Evolutionary conservation across 2,888 invertebrate genomes (phyloP).

Genomic region (Petrolisthes cinctipes): DNA sequence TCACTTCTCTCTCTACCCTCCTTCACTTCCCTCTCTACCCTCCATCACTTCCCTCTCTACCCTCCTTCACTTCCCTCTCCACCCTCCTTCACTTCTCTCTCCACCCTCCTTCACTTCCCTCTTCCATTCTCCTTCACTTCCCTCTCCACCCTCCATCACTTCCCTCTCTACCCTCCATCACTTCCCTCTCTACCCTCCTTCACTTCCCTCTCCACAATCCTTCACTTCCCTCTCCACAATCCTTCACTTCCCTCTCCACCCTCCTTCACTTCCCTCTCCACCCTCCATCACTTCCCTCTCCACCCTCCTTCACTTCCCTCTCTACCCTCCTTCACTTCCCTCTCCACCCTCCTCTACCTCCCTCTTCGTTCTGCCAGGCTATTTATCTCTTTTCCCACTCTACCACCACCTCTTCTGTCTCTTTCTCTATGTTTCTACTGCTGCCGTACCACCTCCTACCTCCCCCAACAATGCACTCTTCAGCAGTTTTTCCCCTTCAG

Average conservation of each 20-base stretch:
- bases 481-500: neutral
- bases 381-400: neutral
- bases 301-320: neutral
- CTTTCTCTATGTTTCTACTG: neutral
- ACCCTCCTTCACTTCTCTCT: neutral
- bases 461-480: too few relatives aligned
- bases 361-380: neutral
- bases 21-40: neutral
- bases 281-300: neutral
- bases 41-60: too few relatives aligned
- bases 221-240: neutral
- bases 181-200: neutral
- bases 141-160: neutral
- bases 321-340: neutral
- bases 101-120: neutral
- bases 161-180: neutral
- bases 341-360: neutral
- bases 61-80: neutral
- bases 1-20: neutral
- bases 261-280: neutral
- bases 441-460: neutral
- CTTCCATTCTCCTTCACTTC: neutral
- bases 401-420: neutral
- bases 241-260: neutral
- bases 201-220: neutral